Base-by-base conservation (phyloP, 2,888 invertebrate species). In the Ceramica pisi region DNA sequence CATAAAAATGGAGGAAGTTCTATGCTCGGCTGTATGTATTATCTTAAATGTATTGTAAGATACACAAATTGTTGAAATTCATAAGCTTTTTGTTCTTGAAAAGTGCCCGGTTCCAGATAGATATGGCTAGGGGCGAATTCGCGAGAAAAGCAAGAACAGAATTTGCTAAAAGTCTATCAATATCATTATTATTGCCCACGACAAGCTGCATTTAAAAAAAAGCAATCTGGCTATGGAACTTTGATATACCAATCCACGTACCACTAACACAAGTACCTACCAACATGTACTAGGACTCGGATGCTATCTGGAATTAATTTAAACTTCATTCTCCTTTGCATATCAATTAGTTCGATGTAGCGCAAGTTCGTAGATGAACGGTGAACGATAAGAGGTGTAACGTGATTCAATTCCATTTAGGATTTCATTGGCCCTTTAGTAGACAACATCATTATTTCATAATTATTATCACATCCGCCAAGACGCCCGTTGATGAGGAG, bases 291-390 rank as follows among this genome's bases (percentile, higher is more conserved):
- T n/a, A 26, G 21, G 46, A 75, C 64, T 86, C 87, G 68, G 85
- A 77, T 80, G 83, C 83, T 88, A 90, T 89, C 87, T 85, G 69
- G 83, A 88, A 92, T 91, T 90, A 90, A 92, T 92, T 91, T 87
- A 90, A 91, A 91, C 89, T 92, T 90, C 75, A 82, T 77, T 76
- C 81, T 84, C 87, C 80, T 81, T 88, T 88, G 91, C 89, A 92
- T 92, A 91, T 89, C 89, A 92, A 92, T 92, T 90, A 90, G 88
- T 85, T 83, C 70, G 80, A 84, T 88, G 82, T 67, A 83, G 82
- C 76, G 80, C 71, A 80, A 82, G 83, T 85, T 90, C 84, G 81
- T 78, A 80, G 78, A 65, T 85, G 79, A 85, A 51, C 21, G 51
- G 46, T 46, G 50, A 57, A 80, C 75, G 88, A 86, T 87, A 89